Base-by-base conservation (phyloP, 53 echinoderm and acorn worm species). In the Holothuria scabra region DNA sequence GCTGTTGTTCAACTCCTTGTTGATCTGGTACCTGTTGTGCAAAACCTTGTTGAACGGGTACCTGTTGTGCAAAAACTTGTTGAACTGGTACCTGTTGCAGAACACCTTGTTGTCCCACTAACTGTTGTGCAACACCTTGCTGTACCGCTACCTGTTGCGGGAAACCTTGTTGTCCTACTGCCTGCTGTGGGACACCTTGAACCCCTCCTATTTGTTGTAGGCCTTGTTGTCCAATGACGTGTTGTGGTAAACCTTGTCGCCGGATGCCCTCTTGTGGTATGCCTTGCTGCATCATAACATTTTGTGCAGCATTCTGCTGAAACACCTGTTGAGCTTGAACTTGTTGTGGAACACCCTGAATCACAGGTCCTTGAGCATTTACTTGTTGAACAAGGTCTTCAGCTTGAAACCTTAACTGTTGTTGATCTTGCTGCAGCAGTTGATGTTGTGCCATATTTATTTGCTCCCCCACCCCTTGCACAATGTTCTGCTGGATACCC, bases 191-290 rank as follows among this genome's bases (percentile, higher is more conserved):
- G 31, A 49, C 49, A 18, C 7, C 67, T 22, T 37, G 61, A 3
- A 10, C 31, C 12, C 20, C 56, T 28, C 75, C 60, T 68, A n/a
- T 24, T 49, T 79, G 65, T 31, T 32, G 41, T 33, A 56, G 41
- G 18, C 56, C 41, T 60, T 74, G 62, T 32, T 85, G 85, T 61
- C 28, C 67, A 44, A 74, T n/a, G 5, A 37, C 58, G 60, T 85
- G 85, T 41, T 52, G 65, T 65, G 65, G 65, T 13, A 65, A 8
- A 16, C 65, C 65, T 22, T 65, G 65, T 28, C 28, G 65, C 19
- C 35, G 72, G 25, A 2, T 59, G 18, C 19, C 12, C 11, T 86
- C 46, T 18, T 65, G 72, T 52, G 62, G 41, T 21, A 56, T 41
- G 24, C 32, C 41, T 74, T 74, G 41, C 41, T 41, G 41, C 41